phyloP scores from a whole-genome alignment of 2,888 invertebrate species.

The Odontothrips loti region DNA sequence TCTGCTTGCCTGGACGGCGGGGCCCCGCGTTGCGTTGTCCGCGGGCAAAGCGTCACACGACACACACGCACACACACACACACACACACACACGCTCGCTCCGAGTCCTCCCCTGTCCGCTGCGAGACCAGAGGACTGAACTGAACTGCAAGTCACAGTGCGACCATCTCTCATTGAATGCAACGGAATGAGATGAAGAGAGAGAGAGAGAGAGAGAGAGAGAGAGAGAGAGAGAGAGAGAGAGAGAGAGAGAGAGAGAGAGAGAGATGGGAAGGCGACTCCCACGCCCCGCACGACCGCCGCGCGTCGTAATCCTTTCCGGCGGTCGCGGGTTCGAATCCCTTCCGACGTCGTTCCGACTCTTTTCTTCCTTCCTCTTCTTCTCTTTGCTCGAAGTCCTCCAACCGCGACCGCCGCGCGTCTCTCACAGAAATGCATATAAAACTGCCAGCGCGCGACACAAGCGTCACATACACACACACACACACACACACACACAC shows the following conservation, averaged over 20 bases:
- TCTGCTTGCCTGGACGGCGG: too few relatives aligned
- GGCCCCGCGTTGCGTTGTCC: not conserved
- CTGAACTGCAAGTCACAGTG: not conserved
- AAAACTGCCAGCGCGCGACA: too few relatives aligned
- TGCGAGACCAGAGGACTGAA: not conserved
- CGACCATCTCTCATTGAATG: conserved; percentile 4
- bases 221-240: not conserved
- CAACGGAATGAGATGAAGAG: not conserved
- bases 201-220: not conserved
- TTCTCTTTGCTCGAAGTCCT: too few relatives aligned
- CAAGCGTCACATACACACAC: not conserved
- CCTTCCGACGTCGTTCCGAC: not conserved
- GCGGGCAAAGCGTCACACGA: not conserved
- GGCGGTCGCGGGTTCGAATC: not conserved
- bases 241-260: not conserved
- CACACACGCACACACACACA: not conserved
- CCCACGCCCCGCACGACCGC: not conserved
- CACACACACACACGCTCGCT: not conserved
- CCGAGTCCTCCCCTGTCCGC: too few relatives aligned
- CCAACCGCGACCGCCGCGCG: too few relatives aligned
- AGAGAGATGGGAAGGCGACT: not conserved
- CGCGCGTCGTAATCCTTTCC: not conserved
- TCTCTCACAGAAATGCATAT: too few relatives aligned
- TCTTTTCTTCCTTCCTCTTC: not conserved
- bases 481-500: not conserved